phyloP scores from a whole-genome alignment of 2,113 vertebrate species.

The Craseonycteris thonglongyai region DNA sequence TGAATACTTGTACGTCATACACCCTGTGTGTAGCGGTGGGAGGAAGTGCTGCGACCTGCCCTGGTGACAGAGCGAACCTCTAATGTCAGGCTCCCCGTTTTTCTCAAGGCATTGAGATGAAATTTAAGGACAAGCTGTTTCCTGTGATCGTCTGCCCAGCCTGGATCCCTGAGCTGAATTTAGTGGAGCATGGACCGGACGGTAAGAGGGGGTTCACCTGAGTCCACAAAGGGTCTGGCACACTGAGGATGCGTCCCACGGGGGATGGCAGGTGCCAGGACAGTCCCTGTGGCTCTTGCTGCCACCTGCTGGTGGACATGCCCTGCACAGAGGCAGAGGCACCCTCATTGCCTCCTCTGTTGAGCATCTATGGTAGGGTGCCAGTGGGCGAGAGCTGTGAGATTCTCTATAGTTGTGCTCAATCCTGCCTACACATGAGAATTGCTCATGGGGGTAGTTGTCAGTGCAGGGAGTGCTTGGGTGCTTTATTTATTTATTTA shows the following conservation, averaged over 20 bases:
- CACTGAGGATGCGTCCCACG: background rate
- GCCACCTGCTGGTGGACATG: rapidly evolving
- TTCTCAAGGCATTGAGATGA: constrained; percentile 90
- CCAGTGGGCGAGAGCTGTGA: background rate
- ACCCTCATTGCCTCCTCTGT: background rate
- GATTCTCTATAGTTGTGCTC: background rate
- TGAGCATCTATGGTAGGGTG: background rate
- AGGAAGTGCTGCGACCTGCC: background rate
- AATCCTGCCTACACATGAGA: background rate
- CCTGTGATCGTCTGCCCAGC: constrained; percentile 90
- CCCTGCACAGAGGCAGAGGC: rapidly evolving
- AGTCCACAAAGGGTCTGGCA: background rate
- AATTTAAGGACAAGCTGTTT: constrained; percentile 92
- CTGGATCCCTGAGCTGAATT: constrained; percentile 88
- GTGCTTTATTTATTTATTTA: too few species aligned
- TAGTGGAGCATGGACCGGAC: constrained; percentile 79
- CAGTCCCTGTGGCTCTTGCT: background rate
- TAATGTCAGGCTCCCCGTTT: constrained; percentile 30
- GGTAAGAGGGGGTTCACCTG: constrained; percentile 77
- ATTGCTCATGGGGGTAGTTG: rapidly evolving
- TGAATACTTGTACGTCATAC: rapidly evolving
- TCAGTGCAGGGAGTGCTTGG: background rate
- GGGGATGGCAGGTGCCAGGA: background rate
- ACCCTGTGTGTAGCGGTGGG: too few species aligned
- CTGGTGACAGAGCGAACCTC: background rate